Conservation (phyloP, 2,888 invertebrate genomes). For the Platypus cylindrus region DNA sequence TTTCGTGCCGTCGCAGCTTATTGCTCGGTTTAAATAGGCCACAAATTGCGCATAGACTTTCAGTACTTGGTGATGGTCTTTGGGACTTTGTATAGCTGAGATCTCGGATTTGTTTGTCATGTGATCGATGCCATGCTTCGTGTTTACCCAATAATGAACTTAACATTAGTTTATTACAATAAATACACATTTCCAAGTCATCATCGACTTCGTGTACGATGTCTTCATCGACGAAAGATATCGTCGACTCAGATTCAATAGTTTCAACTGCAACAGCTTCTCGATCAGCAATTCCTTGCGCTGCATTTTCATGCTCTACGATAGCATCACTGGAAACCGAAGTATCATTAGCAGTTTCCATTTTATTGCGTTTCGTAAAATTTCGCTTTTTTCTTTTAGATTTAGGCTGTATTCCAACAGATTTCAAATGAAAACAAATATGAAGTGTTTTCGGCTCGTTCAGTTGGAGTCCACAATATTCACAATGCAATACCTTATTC, state of each 20-base stretch:
- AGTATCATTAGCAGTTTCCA: neutral
- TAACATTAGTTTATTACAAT: constrained; percentile 8
- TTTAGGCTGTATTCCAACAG: neutral
- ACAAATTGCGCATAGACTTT: constrained; percentile 12
- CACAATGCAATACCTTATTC: constrained; percentile 5
- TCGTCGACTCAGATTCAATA: neutral
- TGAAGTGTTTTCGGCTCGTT: constrained; percentile 6
- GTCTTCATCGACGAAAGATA: neutral
- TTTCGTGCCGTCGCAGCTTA: constrained; percentile 11
- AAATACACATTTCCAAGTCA: constrained; percentile 11
- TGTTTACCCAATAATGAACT: constrained; percentile 4
- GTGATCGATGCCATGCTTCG: constrained; percentile 12
- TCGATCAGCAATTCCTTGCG: neutral
- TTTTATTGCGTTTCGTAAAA: neutral
- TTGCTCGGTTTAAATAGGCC: constrained; percentile 11
- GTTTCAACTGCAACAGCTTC: neutral
- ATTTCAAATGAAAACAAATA: constrained; percentile 9
- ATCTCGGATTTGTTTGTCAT: constrained; percentile 8
- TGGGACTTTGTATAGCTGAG: neutral
- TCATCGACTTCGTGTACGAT: constrained; percentile 4
- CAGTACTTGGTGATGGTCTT: constrained; percentile 4
- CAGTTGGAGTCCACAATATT: constrained; percentile 7
- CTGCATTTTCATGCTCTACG: neutral
- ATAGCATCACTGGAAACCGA: too few relatives aligned
- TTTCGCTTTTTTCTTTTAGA: neutral